A percentile compares a stretch with the other conserved stretches of the same genome.
phyloP scores from a whole-genome alignment of 2,113 vertebrate species.

The Macroglossus sobrinus region DNA sequence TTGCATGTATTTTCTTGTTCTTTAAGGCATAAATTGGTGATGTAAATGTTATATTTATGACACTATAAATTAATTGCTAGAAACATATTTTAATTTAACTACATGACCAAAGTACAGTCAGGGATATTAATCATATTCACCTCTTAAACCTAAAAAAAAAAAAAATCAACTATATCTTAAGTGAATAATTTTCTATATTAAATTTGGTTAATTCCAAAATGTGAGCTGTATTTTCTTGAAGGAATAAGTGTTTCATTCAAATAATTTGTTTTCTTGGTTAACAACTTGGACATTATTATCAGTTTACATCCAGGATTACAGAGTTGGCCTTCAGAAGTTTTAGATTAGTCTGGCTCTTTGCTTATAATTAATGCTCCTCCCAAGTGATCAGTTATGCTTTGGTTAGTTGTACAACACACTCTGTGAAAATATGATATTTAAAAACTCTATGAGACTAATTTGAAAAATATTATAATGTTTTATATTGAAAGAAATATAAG shows the following conservation, averaged over 20 bases:
- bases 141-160: conserved; percentile 7
- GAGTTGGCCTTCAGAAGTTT: background rate
- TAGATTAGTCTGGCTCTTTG: background rate
- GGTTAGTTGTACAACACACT: background rate
- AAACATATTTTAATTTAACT: conserved; percentile 38
- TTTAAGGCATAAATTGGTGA: conserved; percentile 68
- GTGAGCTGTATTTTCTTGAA: background rate
- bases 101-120: conserved; percentile 22
- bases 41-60: conserved; percentile 21
- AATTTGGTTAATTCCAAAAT: background rate
- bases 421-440: background rate
- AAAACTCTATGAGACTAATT: background rate
- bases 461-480: background rate
- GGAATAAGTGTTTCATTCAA: conserved; percentile 14
- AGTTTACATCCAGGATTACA: background rate
- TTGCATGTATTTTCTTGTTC: conserved; percentile 48
- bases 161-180: conserved; percentile 3
- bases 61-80: conserved; percentile 47
- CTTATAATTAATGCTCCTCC: background rate
- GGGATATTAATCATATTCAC: conserved; percentile 49
- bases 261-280: background rate
- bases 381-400: background rate
- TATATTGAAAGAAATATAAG: background rate
- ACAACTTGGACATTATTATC: background rate
- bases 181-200: conserved; percentile 18